phyloP scores from a whole-genome alignment of 2,113 vertebrate species.

The Varanus komodoensis region DNA sequence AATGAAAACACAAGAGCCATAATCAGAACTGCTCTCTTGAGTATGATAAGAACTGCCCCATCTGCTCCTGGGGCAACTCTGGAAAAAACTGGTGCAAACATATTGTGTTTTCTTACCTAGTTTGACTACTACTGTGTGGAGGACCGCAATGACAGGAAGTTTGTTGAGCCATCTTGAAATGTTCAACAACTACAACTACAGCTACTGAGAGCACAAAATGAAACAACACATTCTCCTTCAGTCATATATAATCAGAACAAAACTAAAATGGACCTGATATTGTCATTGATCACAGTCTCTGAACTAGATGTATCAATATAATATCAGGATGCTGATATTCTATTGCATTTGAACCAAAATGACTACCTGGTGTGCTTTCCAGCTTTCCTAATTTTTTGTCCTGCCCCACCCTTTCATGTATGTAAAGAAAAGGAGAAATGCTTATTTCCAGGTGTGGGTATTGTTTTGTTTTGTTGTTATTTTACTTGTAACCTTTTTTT shows the following conservation, averaged over 20 bases:
- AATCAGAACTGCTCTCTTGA: not conserved
- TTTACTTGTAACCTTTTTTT: not conserved
- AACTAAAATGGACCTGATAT: not conserved
- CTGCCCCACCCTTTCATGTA: not conserved
- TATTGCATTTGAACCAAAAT: not conserved
- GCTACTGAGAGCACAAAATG: not conserved
- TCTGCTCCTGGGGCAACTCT: not conserved
- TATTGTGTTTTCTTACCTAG: not conserved
- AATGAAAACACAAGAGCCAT: not conserved
- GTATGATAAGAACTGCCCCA: not conserved
- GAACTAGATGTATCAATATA: not conserved
- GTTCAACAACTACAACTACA: not conserved
- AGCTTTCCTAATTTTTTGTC: not conserved
- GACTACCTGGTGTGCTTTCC: not conserved
- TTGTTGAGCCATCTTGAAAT: not conserved
- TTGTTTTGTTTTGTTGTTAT: not conserved
- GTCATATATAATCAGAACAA: not conserved
- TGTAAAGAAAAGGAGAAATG: not conserved
- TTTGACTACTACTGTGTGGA: not conserved
- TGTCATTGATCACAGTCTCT: not conserved
- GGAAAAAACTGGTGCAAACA: not conserved
- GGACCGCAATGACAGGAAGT: not conserved
- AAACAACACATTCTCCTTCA: not conserved
- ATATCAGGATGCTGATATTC: not conserved
- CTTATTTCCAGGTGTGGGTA: not conserved